phyloP scores from a whole-genome alignment of 2,797 vertebrate species.

The Distichodus sexfasciatus region DNA sequence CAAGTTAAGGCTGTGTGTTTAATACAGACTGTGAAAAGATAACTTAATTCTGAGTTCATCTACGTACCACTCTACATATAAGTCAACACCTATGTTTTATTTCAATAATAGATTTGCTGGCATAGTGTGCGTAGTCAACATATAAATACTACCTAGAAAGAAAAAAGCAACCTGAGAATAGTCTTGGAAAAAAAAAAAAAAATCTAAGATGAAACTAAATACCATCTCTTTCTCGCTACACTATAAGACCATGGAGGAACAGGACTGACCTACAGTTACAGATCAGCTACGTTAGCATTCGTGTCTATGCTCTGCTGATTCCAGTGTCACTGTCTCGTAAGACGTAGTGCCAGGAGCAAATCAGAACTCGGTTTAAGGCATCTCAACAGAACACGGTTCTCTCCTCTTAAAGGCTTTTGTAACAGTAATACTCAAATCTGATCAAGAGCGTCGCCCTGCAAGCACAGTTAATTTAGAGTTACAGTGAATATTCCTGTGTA shows the following conservation, averaged over 20 bases:
- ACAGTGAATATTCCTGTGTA: constrained; percentile 40
- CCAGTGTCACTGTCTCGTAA: constrained; percentile 55
- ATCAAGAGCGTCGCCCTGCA: background rate
- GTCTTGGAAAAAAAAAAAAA: constrained; percentile 27
- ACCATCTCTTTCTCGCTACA: constrained; percentile 51
- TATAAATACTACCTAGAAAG: constrained; percentile 5
- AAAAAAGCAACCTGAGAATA: constrained; percentile 49
- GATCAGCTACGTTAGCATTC: background rate
- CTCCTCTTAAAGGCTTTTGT: constrained; percentile 23
- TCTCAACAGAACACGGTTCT: constrained; percentile 22
- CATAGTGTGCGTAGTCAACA: constrained; percentile 7
- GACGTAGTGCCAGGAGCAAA: constrained; percentile 57
- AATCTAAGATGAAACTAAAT: constrained; percentile 50
- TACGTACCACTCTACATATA: too few species aligned
- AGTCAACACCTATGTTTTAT: background rate
- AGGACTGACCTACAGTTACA: background rate
- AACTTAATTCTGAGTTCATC: background rate
- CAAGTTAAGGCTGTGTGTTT: constrained; percentile 9
- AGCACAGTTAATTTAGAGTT: constrained; percentile 46
- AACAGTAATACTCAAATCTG: constrained; percentile 25
- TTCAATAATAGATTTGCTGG: background rate
- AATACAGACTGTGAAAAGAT: background rate
- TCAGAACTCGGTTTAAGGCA: constrained; percentile 60
- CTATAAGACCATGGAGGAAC: constrained; percentile 33
- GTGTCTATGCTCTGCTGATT: constrained; percentile 6